phyloP scores from a whole-genome alignment of 2,888 invertebrate species.

The Idaea biselata region DNA sequence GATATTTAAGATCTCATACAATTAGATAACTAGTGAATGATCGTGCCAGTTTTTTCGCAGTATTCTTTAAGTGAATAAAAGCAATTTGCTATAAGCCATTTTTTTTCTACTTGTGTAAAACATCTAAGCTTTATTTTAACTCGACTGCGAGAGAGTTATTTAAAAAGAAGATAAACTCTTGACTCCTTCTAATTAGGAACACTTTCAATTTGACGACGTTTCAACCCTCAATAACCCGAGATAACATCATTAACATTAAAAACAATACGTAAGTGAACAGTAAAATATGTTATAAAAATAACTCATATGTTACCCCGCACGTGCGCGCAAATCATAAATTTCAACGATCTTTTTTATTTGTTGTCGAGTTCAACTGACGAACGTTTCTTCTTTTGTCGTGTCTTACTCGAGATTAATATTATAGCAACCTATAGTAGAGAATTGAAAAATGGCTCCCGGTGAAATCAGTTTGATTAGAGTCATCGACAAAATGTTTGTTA shows the following conservation, averaged over 20 bases:
- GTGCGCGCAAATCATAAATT: conserved; percentile 27
- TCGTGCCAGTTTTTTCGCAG: too few relatives aligned
- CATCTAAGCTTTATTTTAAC: too few relatives aligned
- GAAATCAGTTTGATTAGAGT: too few relatives aligned
- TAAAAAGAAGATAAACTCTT: conserved; percentile 16
- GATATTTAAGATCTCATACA: too few relatives aligned
- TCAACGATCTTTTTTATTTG: conserved; percentile 22
- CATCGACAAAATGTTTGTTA: too few relatives aligned
- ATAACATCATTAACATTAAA: not conserved
- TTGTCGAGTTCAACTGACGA: conserved; percentile 23
- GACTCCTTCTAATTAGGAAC: conserved; percentile 7
- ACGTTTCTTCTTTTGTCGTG: conserved; percentile 12
- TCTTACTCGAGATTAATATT: not conserved
- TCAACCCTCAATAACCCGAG: not conserved
- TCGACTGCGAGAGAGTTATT: not conserved
- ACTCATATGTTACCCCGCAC: conserved; percentile 11
- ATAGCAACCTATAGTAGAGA: not conserved
- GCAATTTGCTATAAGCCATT: too few relatives aligned
- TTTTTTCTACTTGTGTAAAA: too few relatives aligned
- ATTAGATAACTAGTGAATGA: too few relatives aligned
- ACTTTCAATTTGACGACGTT: not conserved
- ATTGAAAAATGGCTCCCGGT: too few relatives aligned
- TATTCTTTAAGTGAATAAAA: too few relatives aligned
- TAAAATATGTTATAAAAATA: conserved; percentile 1
- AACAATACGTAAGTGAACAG: not conserved